A percentile compares a stretch with the other conserved stretches of the same genome.
Evolutionary conservation across 1,140 invertebrate genomes (phyloP).

Genomic region (Stenopsyche tienmushanensis): DNA sequence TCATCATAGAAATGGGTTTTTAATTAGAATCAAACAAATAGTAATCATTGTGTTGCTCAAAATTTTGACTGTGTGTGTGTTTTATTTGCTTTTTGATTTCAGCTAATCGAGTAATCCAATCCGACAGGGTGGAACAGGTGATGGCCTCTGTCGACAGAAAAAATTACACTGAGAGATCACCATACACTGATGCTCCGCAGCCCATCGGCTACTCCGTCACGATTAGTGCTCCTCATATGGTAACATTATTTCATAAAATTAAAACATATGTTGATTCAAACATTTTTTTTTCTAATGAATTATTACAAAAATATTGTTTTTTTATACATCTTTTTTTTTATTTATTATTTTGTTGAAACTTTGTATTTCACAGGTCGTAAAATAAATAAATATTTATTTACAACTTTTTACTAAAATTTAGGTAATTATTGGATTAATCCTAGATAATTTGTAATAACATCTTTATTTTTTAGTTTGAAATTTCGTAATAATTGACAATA

Average conservation of each 20-base stretch:
- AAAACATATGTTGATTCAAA: background rate
- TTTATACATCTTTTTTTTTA: no score
- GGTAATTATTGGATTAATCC: background rate
- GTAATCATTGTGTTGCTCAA: background rate
- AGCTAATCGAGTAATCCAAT: slow-evolving; percentile 86
- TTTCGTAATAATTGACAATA: background rate
- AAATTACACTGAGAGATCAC: slow-evolving; percentile 72
- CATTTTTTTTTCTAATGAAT: slow-evolving; percentile 5
- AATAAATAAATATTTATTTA: background rate
- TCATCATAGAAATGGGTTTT: no score
- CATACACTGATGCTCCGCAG: slow-evolving; percentile 90
- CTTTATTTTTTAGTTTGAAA: background rate
- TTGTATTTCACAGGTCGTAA: no score
- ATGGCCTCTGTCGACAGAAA: slow-evolving; percentile 87
- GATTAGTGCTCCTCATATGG: slow-evolving; percentile 98
- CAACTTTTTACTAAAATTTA: background rate
- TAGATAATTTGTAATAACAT: slow-evolving; percentile 3
- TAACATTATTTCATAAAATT: no score
- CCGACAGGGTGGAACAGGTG: slow-evolving; percentile 73
- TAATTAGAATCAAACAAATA: no score
- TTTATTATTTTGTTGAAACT: background rate
- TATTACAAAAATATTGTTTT: slow-evolving; percentile 7
- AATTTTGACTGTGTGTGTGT: background rate
- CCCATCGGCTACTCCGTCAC: slow-evolving; percentile 88
- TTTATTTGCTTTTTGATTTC: slow-evolving; percentile 46